These are phyloP conservation scores for Glyphotaelius pellucidus DNA, from an alignment of 2,888 invertebrate species.

Conservation along the genomic window DNA sequence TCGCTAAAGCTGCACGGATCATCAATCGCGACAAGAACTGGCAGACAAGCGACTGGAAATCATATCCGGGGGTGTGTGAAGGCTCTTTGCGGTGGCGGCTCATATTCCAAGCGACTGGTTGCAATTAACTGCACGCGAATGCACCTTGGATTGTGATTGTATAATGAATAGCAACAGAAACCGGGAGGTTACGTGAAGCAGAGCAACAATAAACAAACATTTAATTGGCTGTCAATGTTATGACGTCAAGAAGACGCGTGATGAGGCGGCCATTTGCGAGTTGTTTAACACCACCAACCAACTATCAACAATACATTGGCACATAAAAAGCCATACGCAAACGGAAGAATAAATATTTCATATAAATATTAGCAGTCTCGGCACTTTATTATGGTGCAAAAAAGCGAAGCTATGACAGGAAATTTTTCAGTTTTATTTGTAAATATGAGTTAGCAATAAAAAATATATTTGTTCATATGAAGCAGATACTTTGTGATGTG, in stretches of 20 bases:
- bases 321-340: neutral
- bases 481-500: too few species aligned
- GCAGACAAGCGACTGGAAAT: constrained; percentile 6
- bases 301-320: neutral
- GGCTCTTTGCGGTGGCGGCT: constrained; percentile 16
- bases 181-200: neutral
- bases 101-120: neutral
- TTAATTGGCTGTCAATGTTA: constrained; percentile 20
- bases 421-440: neutral
- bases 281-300: neutral
- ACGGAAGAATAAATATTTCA: neutral
- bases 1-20: neutral
- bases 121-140: constrained; percentile 25
- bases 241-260: constrained; percentile 22
- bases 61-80: constrained; percentile 40
- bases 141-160: constrained; percentile 27
- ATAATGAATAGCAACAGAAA: constrained; percentile 5
- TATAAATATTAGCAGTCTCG: neutral
- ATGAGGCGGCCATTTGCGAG: neutral
- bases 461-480: too few species aligned
- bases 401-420: too few species aligned
- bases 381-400: too few species aligned
- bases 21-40: neutral
- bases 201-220: constrained; percentile 16
- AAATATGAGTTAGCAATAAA: too few species aligned